Evolutionary conservation across 2,113 vertebrate species (phyloP).

Genomic region (Coptodon rendalli): DNA sequence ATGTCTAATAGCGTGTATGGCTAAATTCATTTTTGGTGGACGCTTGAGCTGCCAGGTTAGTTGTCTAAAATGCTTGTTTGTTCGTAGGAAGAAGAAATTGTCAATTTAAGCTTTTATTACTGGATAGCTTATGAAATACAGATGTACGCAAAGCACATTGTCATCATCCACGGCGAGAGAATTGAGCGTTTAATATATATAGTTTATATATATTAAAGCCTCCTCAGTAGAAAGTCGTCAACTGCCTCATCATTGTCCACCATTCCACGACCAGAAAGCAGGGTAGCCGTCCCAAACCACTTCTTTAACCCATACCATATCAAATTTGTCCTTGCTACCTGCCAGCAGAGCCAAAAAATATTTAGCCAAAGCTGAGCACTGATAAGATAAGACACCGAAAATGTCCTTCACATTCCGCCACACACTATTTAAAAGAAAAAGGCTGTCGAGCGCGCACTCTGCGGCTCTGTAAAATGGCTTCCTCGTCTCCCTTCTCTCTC

Average conservation of each 20-base stretch:
- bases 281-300: conserved; percentile 26
- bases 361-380: neutral
- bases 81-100: neutral
- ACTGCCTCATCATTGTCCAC: conserved; percentile 56
- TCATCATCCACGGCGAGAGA: conserved; percentile 29
- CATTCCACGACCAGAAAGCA: conserved; percentile 56
- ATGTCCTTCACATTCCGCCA: conserved; percentile 2
- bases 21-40: neutral
- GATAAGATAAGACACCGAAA: neutral
- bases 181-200: neutral
- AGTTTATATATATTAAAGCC: neutral
- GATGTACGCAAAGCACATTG: conserved; percentile 66
- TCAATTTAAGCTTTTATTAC: neutral
- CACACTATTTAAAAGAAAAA: neutral
- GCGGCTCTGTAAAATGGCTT: conserved; percentile 69
- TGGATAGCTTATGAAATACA: neutral
- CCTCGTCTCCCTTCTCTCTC: conserved; percentile 70
- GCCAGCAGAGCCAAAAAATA: neutral
- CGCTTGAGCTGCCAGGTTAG: neutral
- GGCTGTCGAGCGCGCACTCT: neutral
- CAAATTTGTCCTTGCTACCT: neutral
- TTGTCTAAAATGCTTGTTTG: neutral
- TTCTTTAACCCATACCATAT: conserved; percentile 6
- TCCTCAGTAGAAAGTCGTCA: neutral
- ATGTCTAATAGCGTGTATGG: neutral